These are phyloP conservation scores for Podarcis raffonei DNA, from an alignment of 2,113 vertebrate genomes.

Conservation along the genomic window DNA sequence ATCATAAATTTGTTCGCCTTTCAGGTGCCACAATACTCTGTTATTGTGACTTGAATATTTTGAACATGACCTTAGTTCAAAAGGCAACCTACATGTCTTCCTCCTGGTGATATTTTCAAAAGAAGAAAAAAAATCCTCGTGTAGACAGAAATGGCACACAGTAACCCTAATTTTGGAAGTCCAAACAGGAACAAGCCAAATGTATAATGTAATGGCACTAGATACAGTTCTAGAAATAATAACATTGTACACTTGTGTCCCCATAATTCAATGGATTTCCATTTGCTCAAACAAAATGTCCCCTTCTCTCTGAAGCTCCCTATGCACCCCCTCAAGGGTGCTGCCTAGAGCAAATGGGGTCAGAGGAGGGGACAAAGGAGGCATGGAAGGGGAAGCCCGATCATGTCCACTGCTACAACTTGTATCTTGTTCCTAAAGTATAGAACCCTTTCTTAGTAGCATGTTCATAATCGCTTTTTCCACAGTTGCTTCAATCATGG, in stretches of 20 bases:
- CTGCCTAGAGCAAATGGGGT: too few relatives aligned
- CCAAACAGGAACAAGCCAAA: conserved; percentile 24
- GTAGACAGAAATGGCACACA: background rate
- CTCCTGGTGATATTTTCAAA: background rate
- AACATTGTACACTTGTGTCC: too few relatives aligned
- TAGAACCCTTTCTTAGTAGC: background rate
- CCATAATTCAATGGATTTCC: too few relatives aligned
- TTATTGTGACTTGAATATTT: too few relatives aligned
- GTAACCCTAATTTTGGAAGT: conserved; percentile 24
- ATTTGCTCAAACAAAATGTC: too few relatives aligned
- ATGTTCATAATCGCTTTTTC: background rate
- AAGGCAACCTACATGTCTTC: background rate
- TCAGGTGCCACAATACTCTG: too few relatives aligned
- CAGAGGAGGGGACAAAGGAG: too few relatives aligned
- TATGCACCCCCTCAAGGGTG: too few relatives aligned
- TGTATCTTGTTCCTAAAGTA: background rate
- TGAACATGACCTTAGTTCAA: background rate
- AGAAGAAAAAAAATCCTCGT: background rate
- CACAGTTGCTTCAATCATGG: background rate
- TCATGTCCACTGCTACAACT: too few relatives aligned
- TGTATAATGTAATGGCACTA: conserved; percentile 24
- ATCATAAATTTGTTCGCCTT: too few relatives aligned
- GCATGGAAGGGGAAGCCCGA: too few relatives aligned
- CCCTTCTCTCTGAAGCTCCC: too few relatives aligned
- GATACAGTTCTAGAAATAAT: background rate